phyloP scores from a whole-genome alignment of 2,888 invertebrate genomes.

The Napeogenes sylphis region DNA sequence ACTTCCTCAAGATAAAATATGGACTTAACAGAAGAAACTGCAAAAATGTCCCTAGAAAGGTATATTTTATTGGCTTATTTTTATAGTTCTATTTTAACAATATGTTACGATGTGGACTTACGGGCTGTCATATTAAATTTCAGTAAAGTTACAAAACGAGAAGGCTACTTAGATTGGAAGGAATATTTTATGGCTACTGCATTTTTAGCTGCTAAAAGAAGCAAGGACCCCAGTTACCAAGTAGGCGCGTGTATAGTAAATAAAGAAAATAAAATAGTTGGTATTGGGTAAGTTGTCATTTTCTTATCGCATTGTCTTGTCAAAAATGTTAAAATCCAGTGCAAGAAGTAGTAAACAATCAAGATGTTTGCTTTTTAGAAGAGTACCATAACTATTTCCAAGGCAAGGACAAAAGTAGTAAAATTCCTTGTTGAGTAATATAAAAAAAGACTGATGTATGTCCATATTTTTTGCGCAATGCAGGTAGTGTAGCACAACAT shows the following conservation, averaged over 20 bases:
- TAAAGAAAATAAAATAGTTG: slow-evolving; percentile 90
- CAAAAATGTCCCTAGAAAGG: slow-evolving; percentile 26
- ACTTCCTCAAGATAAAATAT: slow-evolving; percentile 6
- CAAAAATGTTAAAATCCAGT: too few species aligned
- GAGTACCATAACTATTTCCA: too few species aligned
- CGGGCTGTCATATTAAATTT: too few species aligned
- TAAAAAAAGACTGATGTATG: too few species aligned
- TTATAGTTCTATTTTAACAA: neutral
- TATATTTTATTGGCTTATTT: slow-evolving; percentile 2
- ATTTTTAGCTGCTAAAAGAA: slow-evolving; percentile 92
- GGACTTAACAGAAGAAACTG: slow-evolving; percentile 22
- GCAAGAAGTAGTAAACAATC: too few species aligned
- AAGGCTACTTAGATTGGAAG: slow-evolving; percentile 88
- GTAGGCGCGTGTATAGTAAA: slow-evolving; percentile 98
- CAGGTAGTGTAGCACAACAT: too few species aligned
- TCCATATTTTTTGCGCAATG: too few species aligned
- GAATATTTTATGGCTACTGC: slow-evolving; percentile 98
- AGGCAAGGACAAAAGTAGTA: too few species aligned
- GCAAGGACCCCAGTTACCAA: slow-evolving; percentile 96
- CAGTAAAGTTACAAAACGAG: slow-evolving; percentile 68
- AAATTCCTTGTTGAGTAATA: too few species aligned
- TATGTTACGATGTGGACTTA: too few species aligned
- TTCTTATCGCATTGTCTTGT: neutral
- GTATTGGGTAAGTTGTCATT: slow-evolving; percentile 80
- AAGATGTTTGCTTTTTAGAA: too few species aligned